Evolutionary conservation across 2,113 vertebrate genomes (phyloP), one percentile per base, ranked within the genome.

Genomic region (Meleagris gallopavo): DNA sequence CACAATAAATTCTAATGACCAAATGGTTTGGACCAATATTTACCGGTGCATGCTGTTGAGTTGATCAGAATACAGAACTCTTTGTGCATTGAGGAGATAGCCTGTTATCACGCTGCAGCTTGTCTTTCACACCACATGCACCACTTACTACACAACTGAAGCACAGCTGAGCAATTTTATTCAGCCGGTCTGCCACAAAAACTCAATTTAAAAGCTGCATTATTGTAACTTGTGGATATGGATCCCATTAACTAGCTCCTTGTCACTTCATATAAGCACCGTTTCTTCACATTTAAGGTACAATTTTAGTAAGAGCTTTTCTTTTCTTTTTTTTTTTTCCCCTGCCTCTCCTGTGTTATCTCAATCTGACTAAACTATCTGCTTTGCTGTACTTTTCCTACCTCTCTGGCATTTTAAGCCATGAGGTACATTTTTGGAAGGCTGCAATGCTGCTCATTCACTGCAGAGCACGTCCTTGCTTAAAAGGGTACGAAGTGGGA

Each of bases 31-130:
- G 93, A 79, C 90, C 89, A 89, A 58, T 90, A 92, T 92, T 97
- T 92, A 81, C 90, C 58, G 88, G 75, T 2, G 8, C 92, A 71
- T 41, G 67, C 93, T 90, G 93, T 52, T 70, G 74, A 86, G 82
- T 64, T 92, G 79, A 92, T 95, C 91, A 93, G 89, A 91, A 94
- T 72, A 87, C 62, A 96, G 86, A 88, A 73, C 38, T 81, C 92
- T 95, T 32, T 95, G 88, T 95, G 95, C 86, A 92, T 58, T 71
- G 55, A 83, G 82, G 89, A 96, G 96, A 97, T 91, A 97, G 88
- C 27, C 71, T 87, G 88, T 96, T 96, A 97, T 96, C 94, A 81
- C 1, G 0, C 95, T 27, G 66, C 89, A 97, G 89, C 91, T 93
- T 96, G 95, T 79, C 62, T 80, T 86, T 83, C 55, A 78, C 84